Conservation (phyloP, 1,140 invertebrate species). For the Catajapyx aquilonaris region DNA sequence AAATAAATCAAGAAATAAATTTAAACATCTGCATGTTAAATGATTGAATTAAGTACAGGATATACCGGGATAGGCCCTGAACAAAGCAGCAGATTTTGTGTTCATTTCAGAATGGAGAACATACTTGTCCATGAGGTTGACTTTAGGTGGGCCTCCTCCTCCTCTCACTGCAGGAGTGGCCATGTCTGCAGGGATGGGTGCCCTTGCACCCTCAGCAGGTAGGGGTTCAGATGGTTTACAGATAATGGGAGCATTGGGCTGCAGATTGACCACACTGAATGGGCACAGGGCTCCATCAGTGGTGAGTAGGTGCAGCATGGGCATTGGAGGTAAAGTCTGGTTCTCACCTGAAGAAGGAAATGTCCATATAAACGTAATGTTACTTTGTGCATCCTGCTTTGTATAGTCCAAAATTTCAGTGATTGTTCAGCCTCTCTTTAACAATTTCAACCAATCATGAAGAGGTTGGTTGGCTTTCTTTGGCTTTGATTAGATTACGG, state of each 20-base stretch:
- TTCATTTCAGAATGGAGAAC: too few species aligned
- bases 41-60: too few species aligned
- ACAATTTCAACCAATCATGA: background rate
- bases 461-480: slow-evolving; percentile 3
- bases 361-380: background rate
- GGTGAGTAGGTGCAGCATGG: slow-evolving; percentile 39
- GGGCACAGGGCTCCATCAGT: slow-evolving; percentile 45
- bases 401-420: background rate
- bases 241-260: slow-evolving; percentile 24
- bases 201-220: slow-evolving; percentile 20
- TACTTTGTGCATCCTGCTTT: background rate
- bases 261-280: slow-evolving; percentile 43
- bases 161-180: too few species aligned
- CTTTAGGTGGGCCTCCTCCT: too few species aligned
- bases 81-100: too few species aligned
- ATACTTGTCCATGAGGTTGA: too few species aligned
- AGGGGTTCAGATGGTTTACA: slow-evolving; percentile 33
- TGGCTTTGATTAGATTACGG: slow-evolving; percentile 5
- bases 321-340: slow-evolving; percentile 32
- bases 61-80: too few species aligned
- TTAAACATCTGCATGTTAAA: too few species aligned
- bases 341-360: slow-evolving; percentile 27
- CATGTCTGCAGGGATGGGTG: too few species aligned
- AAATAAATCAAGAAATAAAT: too few species aligned
- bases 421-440: background rate